Percentiles rank a stretch among this genome's conserved stretches.
Evolutionary conservation across 2,888 invertebrate genomes (phyloP).

Genomic region (Exocentrus adspersus): DNA sequence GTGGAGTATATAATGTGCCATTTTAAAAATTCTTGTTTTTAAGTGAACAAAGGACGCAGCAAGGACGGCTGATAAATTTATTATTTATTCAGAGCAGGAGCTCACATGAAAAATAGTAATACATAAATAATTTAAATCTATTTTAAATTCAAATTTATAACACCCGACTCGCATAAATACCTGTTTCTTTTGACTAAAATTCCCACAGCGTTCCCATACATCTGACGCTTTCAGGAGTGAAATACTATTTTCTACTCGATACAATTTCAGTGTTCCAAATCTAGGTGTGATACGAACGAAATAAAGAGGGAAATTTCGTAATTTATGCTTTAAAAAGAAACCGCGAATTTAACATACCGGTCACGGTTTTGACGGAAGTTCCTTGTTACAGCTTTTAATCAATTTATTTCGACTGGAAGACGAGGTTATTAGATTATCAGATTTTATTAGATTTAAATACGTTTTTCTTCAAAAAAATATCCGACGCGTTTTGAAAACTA

Average conservation of each 20-base stretch:
- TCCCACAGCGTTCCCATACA: conserved; percentile 11
- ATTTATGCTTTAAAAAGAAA: conserved; percentile 23
- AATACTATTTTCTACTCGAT: conserved; percentile 23
- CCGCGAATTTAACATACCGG: conserved; percentile 19
- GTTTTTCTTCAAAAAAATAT: too few species aligned
- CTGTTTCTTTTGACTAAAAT: conserved; percentile 12
- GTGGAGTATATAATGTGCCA: too few species aligned
- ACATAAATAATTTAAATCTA: conserved; percentile 17
- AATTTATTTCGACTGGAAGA: too few species aligned
- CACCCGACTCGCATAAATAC: conserved; percentile 5
- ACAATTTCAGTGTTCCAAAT: conserved; percentile 24
- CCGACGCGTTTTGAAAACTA: too few species aligned
- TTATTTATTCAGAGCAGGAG: not conserved
- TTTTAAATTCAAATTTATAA: conserved; percentile 20
- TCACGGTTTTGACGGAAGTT: conserved; percentile 12
- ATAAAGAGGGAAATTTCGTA: conserved; percentile 19
- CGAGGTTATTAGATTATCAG: too few species aligned
- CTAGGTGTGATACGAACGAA: conserved; percentile 9
- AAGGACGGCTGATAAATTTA: too few species aligned
- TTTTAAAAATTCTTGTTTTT: too few species aligned
- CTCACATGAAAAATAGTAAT: not conserved
- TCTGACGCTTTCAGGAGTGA: conserved; percentile 11
- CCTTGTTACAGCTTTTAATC: too few species aligned
- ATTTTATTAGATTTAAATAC: too few species aligned
- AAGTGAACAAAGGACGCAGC: too few species aligned